phyloP scores from a whole-genome alignment of 2,113 vertebrate species.

The Limnothrissa miodon region DNA sequence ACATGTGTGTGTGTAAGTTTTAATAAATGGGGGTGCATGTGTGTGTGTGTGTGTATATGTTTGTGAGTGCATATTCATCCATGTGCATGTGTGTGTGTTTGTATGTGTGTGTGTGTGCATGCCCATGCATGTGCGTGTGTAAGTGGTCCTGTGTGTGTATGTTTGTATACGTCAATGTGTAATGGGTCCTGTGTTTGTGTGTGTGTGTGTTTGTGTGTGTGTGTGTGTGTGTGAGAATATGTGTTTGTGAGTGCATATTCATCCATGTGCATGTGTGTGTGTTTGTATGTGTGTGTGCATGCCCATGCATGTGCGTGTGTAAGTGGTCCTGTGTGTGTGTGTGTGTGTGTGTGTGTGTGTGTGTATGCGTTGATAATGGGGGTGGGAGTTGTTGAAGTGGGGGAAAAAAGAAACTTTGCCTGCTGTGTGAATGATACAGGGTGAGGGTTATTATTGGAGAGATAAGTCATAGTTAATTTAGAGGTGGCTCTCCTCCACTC shows the following conservation, averaged over 20 bases:
- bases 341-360: not conserved
- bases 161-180: not conserved
- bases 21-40: too few relatives aligned
- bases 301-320: not conserved
- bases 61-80: too few relatives aligned
- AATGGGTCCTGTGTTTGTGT: too few relatives aligned
- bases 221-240: too few relatives aligned
- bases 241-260: too few relatives aligned
- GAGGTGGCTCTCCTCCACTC: conserved; percentile 35
- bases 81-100: too few relatives aligned
- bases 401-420: conserved; percentile 48
- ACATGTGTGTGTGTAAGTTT: too few relatives aligned
- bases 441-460: conserved; percentile 60
- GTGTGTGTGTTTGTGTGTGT: too few relatives aligned
- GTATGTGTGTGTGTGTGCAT: too few relatives aligned
- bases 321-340: not conserved
- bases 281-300: not conserved
- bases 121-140: too few relatives aligned
- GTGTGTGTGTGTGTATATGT: too few relatives aligned
- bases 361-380: not conserved
- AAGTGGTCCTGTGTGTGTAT: conserved; percentile 30
- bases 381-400: conserved; percentile 17
- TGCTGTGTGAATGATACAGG: conserved; percentile 66
- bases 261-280: too few relatives aligned
- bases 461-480: conserved; percentile 70